Conservation (phyloP, 1,140 invertebrate species). For the Camponotus pennsylvanicus region DNA sequence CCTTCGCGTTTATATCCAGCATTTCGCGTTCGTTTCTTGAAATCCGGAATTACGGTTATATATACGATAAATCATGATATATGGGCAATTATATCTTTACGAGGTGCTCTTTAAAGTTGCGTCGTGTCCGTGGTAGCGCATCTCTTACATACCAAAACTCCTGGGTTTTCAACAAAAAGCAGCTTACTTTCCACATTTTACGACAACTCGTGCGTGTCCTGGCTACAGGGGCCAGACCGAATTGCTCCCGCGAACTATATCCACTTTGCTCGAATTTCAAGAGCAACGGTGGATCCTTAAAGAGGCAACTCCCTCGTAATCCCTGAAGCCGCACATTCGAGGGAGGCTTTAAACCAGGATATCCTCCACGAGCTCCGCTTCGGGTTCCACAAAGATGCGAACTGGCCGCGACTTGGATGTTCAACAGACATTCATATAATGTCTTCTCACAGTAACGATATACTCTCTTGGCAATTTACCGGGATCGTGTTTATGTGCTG, state of each 20-base stretch:
- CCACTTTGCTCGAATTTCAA: conserved; percentile 70
- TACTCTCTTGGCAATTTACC: conserved; percentile 12
- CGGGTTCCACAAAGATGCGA: conserved; percentile 70
- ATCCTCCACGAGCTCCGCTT: conserved; percentile 30
- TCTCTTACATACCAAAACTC: conserved; percentile 40
- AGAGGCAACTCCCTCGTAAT: conserved; percentile 66
- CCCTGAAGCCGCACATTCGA: conserved; percentile 49
- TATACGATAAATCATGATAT: conserved; percentile 37
- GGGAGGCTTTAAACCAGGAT: conserved; percentile 21
- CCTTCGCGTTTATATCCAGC: background rate
- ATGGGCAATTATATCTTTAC: conserved; percentile 48
- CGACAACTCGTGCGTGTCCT: conserved; percentile 30
- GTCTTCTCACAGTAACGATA: background rate
- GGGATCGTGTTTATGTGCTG: background rate
- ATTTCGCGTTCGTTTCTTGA: background rate
- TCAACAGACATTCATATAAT: conserved; percentile 38
- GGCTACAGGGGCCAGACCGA: background rate
- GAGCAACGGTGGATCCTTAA: conserved; percentile 56
- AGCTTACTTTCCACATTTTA: conserved; percentile 62
- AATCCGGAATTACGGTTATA: background rate
- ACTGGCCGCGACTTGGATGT: conserved; percentile 52
- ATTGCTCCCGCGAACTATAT: conserved; percentile 53
- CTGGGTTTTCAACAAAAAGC: conserved; percentile 39
- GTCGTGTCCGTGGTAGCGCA: background rate
- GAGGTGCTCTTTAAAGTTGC: conserved; percentile 41